Percentiles rank a stretch among this genome's conserved stretches.
Evolutionary conservation across 2,888 invertebrate species (phyloP).

Genomic region (Malthinus flaveolus): DNA sequence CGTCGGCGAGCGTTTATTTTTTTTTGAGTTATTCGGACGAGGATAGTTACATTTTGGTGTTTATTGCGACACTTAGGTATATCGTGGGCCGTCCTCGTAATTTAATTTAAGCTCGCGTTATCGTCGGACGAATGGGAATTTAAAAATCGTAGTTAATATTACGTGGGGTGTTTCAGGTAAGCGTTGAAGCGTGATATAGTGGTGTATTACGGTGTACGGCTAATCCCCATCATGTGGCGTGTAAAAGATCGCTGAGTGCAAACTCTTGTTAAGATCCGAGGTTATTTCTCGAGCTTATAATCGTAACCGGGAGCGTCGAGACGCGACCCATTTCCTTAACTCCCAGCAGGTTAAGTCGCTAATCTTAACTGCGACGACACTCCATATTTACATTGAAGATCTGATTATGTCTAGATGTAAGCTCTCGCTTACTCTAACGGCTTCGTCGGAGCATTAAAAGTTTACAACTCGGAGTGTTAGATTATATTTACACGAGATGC

Average conservation of each 20-base stretch:
- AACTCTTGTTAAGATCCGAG: constrained; percentile 40
- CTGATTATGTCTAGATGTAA: constrained; percentile 38
- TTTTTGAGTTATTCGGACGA: too few relatives aligned
- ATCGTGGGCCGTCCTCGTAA: too few relatives aligned
- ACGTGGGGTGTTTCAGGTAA: constrained; percentile 31
- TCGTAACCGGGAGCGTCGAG: constrained; percentile 44
- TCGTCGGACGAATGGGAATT: too few relatives aligned
- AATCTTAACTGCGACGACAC: constrained; percentile 39
- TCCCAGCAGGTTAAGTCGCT: constrained; percentile 42
- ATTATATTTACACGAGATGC: constrained; percentile 23
- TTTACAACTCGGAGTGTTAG: constrained; percentile 34
- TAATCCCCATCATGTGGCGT: constrained; percentile 28
- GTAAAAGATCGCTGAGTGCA: constrained; percentile 35
- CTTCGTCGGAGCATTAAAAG: constrained; percentile 31
- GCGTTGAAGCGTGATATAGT: constrained; percentile 21
- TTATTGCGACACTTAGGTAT: too few relatives aligned
- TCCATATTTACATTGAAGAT: constrained; percentile 37
- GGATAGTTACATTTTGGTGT: too few relatives aligned
- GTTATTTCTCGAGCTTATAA: constrained; percentile 50
- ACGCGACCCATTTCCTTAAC: constrained; percentile 42
- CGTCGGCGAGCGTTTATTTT: too few relatives aligned
- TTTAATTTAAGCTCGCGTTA: too few relatives aligned
- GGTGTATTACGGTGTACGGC: constrained; percentile 33
- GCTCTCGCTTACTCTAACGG: constrained; percentile 33
- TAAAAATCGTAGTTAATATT: constrained; percentile 18